A percentile compares a stretch with the other conserved stretches of the same genome.
These are phyloP conservation scores for Rhopalosiphum maidis DNA, from an alignment of 1,140 invertebrate genomes.

Conservation along the genomic window DNA sequence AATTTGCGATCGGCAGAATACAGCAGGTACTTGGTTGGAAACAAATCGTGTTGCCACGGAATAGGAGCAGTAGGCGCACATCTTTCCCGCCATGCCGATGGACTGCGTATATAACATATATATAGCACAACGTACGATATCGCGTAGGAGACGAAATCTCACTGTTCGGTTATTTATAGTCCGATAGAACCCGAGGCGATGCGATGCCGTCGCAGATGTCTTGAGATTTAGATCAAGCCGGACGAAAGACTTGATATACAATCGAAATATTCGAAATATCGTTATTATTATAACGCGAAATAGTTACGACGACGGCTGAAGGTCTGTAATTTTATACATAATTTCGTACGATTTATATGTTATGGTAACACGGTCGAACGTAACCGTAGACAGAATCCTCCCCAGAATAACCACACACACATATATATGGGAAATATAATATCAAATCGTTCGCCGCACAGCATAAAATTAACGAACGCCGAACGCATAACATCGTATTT, in stretches of 20 bases:
- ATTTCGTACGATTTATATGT: not conserved
- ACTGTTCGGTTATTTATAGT: not conserved
- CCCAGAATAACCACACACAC: not conserved
- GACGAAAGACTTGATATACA: not conserved
- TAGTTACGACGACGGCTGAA: not conserved
- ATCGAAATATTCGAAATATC: not conserved
- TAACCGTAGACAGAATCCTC: not conserved
- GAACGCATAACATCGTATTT: not conserved
- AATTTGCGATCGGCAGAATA: not conserved
- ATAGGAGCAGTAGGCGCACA: not conserved
- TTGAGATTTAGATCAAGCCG: not conserved
- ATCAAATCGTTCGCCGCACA: not conserved
- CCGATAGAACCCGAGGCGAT: not conserved
- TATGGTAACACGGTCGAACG: not conserved
- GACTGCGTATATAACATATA: not conserved
- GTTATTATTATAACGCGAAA: not conserved
- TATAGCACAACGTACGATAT: not conserved
- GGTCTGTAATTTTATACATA: not conserved
- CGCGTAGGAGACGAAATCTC: not conserved
- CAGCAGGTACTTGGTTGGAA: not conserved
- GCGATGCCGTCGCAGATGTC: not conserved
- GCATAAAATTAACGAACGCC: not conserved
- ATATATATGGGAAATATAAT: not conserved
- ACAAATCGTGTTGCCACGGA: not conserved
- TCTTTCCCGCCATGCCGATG: not conserved